Evolutionary conservation across 2,113 vertebrate species (phyloP), one percentile per base, ranked within the genome.

Genomic region (Paradisaea rubra): DNA sequence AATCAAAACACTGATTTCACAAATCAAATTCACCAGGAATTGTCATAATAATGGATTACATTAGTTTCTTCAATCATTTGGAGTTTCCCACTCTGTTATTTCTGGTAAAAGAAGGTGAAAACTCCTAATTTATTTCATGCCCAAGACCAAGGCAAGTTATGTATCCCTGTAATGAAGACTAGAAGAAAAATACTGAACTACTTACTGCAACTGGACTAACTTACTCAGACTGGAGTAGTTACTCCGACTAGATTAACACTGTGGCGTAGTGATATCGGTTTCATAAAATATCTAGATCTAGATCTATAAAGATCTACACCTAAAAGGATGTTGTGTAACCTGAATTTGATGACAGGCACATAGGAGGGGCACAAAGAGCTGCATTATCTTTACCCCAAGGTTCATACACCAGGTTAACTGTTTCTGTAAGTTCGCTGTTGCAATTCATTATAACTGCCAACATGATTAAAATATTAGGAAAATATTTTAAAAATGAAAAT

Each of bases 251-350:
- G 71, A 78, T 50, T 35, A 92, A 81, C 25, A 52, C 0, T 56
- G 68, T 5, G 4, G 13, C 45, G 41, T 2, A 64, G 23, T 33
- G n/a, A 68, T 14, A 78, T 0, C 1, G 0, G 28, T 78, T 64
- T 63, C 42, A 81, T 31, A 56, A 63, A 81, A 85, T 45, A 45
- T 39, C 39, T 37, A 9, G 3, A 72, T 27, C 33, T 53, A 80
- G 41, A 69, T n/a, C 47, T 78, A 31, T 11, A 22, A 76, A 54
- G 44, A 81, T 17, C 44, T 71, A 68, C 28, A 74, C 6, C 65
- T 76, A 71, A 60, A 89, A 68, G 12, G n/a, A 37, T 57, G 22
- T 39, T 71, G 57, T 0, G 1, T 42, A 63, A 90, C 37, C 39
- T 8, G 18, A 79, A 79, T 84, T 72, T 84, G 60, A 91, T 44